Evolutionary conservation across 2,888 invertebrate species (phyloP).

Genomic region (Drosophila anomalata): DNA sequence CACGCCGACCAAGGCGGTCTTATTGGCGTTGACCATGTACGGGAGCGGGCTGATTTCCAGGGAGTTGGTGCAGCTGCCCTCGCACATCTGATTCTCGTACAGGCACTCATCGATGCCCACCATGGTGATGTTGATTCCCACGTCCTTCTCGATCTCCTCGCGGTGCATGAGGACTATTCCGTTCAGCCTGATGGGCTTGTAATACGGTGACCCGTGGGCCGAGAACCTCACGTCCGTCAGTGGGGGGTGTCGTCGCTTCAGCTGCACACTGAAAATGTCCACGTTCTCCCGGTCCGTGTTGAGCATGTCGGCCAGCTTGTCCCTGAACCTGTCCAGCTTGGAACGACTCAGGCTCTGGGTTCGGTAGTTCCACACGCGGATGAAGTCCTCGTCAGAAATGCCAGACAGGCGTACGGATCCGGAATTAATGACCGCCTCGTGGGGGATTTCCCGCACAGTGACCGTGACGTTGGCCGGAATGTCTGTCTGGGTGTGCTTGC

Average conservation of each 20-base stretch:
- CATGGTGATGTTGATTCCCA: constrained; percentile 98
- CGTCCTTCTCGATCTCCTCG: constrained; percentile 95
- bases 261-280: constrained; percentile 97
- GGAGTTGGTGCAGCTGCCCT: constrained; percentile 97
- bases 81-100: constrained; percentile 97
- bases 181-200: constrained; percentile 96
- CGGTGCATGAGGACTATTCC: constrained; percentile 97
- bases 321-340: constrained; percentile 94
- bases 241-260: constrained; percentile 93
- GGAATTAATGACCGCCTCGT: constrained; percentile 97
- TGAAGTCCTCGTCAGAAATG: constrained; percentile 97
- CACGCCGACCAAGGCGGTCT: constrained; percentile 97
- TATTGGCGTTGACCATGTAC: constrained; percentile 98
- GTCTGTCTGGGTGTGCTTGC: constrained; percentile 97
- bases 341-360: constrained; percentile 93
- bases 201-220: constrained; percentile 97
- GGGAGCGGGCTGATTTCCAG: constrained; percentile 94
- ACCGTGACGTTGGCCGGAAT: constrained; percentile 98
- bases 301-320: constrained; percentile 93
- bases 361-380: constrained; percentile 96
- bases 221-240: constrained; percentile 96
- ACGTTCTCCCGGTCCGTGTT: constrained; percentile 95
- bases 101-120: constrained; percentile 98
- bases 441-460: constrained; percentile 96
- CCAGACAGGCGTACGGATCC: constrained; percentile 97